phyloP scores from a whole-genome alignment of 2,888 invertebrate species.

The Euzophera pinguis region DNA sequence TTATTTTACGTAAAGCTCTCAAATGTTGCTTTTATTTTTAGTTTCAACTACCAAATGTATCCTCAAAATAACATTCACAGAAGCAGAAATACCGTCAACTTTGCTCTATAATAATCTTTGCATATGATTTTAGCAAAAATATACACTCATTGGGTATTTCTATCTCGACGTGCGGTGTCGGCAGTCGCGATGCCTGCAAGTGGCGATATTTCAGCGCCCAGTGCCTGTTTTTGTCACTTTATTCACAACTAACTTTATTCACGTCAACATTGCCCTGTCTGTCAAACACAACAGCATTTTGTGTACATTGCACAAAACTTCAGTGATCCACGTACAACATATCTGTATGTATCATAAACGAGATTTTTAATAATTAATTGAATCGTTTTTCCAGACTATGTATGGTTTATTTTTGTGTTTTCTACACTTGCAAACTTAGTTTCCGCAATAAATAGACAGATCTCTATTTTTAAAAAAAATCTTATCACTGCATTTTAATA shows the following conservation, averaged over 20 bases:
- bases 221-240: slow-evolving; percentile 61
- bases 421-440: too few relatives aligned
- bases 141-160: slow-evolving; percentile 22
- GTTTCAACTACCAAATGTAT: too few relatives aligned
- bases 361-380: neutral
- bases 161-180: slow-evolving; percentile 39
- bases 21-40: too few relatives aligned
- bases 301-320: slow-evolving; percentile 37
- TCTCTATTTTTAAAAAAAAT: too few relatives aligned
- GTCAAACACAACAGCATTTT: slow-evolving; percentile 46
- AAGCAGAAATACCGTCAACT: neutral
- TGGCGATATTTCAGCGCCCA: slow-evolving; percentile 58
- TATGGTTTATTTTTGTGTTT: too few relatives aligned
- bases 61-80: neutral
- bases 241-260: slow-evolving; percentile 66
- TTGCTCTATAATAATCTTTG: neutral
- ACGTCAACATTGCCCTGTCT: slow-evolving; percentile 52
- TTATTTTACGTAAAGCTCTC: too few relatives aligned
- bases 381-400: too few relatives aligned
- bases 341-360: neutral
- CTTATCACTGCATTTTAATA: too few relatives aligned
- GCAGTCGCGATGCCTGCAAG: slow-evolving; percentile 59
- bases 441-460: too few relatives aligned
- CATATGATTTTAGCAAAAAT: neutral
- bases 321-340: neutral